Evolutionary conservation across 2,797 vertebrate species (phyloP).

Genomic region (Falco biarmicus): DNA sequence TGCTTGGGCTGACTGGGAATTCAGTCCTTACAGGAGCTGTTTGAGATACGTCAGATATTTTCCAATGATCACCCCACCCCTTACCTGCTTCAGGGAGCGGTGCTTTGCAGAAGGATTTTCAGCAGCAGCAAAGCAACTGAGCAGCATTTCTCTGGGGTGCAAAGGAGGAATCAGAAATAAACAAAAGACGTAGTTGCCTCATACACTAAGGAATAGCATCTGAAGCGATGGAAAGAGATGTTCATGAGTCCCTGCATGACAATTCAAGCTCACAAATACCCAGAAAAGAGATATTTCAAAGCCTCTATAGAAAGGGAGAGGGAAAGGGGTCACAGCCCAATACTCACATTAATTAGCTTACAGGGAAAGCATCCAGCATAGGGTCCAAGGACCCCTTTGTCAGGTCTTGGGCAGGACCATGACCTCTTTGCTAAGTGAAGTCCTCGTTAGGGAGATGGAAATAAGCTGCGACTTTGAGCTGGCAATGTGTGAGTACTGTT

Average conservation of each 20-base stretch:
- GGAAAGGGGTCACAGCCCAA: neutral
- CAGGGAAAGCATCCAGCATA: neutral
- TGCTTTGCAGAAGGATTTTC: neutral
- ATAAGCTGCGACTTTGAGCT: rapidly evolving
- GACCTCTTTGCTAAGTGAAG: neutral
- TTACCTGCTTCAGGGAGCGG: neutral
- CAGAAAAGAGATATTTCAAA: neutral
- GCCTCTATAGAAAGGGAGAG: neutral
- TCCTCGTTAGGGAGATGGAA: neutral
- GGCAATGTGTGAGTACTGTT: neutral
- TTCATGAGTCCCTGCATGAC: neutral
- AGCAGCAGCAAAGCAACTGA: neutral
- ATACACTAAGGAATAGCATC: neutral
- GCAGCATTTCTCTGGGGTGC: neutral
- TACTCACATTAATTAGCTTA: neutral
- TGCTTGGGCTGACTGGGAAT: neutral
- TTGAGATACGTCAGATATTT: neutral
- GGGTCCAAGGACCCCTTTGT: neutral
- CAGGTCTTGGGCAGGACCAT: neutral
- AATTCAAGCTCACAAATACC: neutral
- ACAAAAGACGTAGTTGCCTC: neutral
- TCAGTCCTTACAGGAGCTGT: neutral
- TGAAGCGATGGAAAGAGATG: neutral
- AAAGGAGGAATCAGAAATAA: constrained; percentile 14
- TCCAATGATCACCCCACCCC: neutral